A percentile compares a stretch with the other conserved stretches of the same genome.
phyloP scores from a whole-genome alignment of 2,113 vertebrate genomes.

The Entomyzon cyanotis region DNA sequence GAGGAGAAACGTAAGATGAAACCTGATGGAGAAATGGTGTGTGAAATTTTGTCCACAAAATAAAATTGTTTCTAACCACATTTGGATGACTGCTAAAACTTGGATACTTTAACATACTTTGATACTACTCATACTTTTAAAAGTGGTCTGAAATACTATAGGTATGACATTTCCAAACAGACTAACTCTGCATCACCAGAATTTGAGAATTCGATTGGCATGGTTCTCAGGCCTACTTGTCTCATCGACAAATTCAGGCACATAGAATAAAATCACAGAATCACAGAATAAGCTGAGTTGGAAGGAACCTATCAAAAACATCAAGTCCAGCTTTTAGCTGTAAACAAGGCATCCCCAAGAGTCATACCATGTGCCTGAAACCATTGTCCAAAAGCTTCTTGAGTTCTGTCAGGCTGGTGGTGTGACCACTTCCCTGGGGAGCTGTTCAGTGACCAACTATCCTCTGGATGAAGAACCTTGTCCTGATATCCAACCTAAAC shows the following conservation, averaged over 20 bases:
- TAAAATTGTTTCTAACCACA: not conserved
- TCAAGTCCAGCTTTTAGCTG: too few relatives aligned
- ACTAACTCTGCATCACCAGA: not conserved
- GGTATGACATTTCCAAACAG: not conserved
- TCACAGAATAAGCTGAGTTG: not conserved
- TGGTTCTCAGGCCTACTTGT: not conserved
- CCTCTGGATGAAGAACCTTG: not conserved
- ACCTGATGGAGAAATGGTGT: not conserved
- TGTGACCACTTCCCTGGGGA: not conserved
- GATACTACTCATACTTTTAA: not conserved
- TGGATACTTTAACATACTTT: not conserved
- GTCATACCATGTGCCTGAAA: too few relatives aligned
- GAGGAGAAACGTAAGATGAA: not conserved
- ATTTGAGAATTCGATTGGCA: not conserved
- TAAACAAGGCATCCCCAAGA: not conserved
- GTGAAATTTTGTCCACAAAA: not conserved
- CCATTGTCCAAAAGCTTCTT: not conserved
- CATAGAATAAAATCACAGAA: not conserved
- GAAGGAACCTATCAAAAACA: not conserved
- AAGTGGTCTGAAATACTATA: not conserved
- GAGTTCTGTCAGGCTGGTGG: not conserved
- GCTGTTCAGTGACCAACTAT: rapidly evolving
- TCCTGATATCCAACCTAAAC: not conserved
- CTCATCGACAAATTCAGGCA: not conserved
- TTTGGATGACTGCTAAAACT: not conserved